These are phyloP conservation scores for Epinephelus awoara DNA, from an alignment of 2,797 vertebrate species.

Conservation along the genomic window DNA sequence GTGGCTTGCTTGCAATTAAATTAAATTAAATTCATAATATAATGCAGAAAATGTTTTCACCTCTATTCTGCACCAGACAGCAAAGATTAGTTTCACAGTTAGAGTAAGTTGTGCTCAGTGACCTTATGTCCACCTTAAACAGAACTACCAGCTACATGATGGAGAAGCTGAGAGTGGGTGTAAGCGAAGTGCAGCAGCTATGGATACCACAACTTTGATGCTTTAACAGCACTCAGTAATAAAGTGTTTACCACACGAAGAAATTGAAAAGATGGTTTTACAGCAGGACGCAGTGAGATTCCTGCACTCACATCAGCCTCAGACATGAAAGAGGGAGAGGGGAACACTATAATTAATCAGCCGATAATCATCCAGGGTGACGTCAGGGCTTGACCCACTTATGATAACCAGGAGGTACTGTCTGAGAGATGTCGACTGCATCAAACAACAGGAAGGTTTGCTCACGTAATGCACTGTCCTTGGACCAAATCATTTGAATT, in stretches of 20 bases:
- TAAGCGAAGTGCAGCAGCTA: background rate
- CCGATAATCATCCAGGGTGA: slow-evolving; percentile 52
- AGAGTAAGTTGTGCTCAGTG: background rate
- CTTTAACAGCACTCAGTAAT: background rate
- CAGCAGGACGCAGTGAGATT: slow-evolving; percentile 5
- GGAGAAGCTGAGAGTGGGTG: background rate
- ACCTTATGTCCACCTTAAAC: background rate
- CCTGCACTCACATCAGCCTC: background rate
- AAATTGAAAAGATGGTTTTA: background rate
- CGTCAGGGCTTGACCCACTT: slow-evolving; percentile 67
- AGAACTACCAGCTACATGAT: background rate
- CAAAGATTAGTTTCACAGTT: background rate
- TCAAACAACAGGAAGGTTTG: slow-evolving; percentile 21
- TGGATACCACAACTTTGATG: background rate
- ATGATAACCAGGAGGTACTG: slow-evolving; percentile 24
- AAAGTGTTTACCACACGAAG: background rate
- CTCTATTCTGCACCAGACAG: background rate
- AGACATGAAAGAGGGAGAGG: slow-evolving; percentile 16
- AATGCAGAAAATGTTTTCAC: background rate
- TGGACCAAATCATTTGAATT: background rate
- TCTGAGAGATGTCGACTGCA: background rate
- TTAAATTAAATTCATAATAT: background rate
- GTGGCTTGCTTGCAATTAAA: slow-evolving; percentile 16
- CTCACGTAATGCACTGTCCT: background rate
- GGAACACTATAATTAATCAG: slow-evolving; percentile 60